Evolutionary conservation across 2,888 invertebrate genomes (phyloP).

Genomic region (Netelia inedita): DNA sequence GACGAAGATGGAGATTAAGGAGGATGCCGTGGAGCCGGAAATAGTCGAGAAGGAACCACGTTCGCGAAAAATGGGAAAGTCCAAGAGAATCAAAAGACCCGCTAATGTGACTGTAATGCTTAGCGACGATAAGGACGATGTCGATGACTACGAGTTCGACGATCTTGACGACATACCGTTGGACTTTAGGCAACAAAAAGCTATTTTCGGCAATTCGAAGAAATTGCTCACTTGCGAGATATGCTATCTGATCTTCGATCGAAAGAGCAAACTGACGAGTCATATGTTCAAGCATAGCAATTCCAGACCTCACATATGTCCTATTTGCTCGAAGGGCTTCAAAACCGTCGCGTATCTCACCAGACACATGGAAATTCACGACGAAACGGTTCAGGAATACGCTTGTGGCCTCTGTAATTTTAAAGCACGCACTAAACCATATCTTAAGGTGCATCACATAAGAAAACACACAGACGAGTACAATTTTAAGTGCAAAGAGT

Average conservation of each 20-base stretch:
- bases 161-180: slow-evolving; percentile 77
- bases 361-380: slow-evolving; percentile 81
- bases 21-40: slow-evolving; percentile 33
- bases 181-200: slow-evolving; percentile 72
- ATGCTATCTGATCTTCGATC: slow-evolving; percentile 77
- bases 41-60: neutral
- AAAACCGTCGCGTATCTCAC: slow-evolving; percentile 78
- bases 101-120: slow-evolving; percentile 6
- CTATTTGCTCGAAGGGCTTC: slow-evolving; percentile 79
- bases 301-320: slow-evolving; percentile 80
- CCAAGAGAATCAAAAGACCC: neutral
- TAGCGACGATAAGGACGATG: slow-evolving; percentile 28
- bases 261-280: slow-evolving; percentile 78
- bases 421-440: slow-evolving; percentile 79
- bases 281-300: slow-evolving; percentile 81
- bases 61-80: neutral
- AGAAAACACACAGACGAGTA: slow-evolving; percentile 81
- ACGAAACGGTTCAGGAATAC: slow-evolving; percentile 76
- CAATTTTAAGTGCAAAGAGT: slow-evolving; percentile 87
- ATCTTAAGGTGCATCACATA: slow-evolving; percentile 81
- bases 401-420: slow-evolving; percentile 79
- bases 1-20: slow-evolving; percentile 31
- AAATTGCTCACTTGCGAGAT: slow-evolving; percentile 78
- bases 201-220: slow-evolving; percentile 58
- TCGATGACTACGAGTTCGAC: slow-evolving; percentile 72